Conservation (phyloP, 2,113 vertebrate species). For the Rhinoptilus africanus region DNA sequence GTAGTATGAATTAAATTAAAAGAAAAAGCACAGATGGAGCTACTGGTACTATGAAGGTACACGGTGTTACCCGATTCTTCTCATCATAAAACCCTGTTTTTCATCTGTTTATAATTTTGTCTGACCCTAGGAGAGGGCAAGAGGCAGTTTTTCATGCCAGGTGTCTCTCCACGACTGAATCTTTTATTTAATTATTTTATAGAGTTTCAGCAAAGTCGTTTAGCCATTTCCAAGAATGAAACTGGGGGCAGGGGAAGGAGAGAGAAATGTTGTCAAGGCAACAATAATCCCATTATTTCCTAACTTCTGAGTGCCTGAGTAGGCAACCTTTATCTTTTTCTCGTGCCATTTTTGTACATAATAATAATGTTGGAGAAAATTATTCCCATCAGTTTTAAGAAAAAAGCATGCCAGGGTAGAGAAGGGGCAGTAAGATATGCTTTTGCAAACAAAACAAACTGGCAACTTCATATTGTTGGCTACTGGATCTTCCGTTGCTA, state of each 20-base stretch:
- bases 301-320: conserved; percentile 21
- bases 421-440: neutral
- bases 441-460: neutral
- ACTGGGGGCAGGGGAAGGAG: neutral
- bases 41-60: neutral
- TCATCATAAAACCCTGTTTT: neutral
- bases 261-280: conserved; percentile 52
- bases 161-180: neutral
- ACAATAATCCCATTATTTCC: conserved; percentile 51
- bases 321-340: conserved; percentile 29
- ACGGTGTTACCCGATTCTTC: neutral
- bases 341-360: neutral
- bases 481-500: neutral
- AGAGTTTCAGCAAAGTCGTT: neutral
- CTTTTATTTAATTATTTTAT: conserved; percentile 2
- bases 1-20: neutral
- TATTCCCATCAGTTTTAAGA: neutral
- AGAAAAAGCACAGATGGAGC: neutral
- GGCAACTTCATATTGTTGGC: neutral
- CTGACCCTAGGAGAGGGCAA: neutral
- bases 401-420: neutral
- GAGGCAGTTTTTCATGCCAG: neutral
- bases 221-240: conserved; percentile 20
- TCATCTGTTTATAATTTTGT: neutral
- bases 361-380: neutral